Evolutionary conservation across 2,888 invertebrate genomes (phyloP), one percentile per base, ranked within the genome.

Genomic region (Amphipyra tragopoginis): DNA sequence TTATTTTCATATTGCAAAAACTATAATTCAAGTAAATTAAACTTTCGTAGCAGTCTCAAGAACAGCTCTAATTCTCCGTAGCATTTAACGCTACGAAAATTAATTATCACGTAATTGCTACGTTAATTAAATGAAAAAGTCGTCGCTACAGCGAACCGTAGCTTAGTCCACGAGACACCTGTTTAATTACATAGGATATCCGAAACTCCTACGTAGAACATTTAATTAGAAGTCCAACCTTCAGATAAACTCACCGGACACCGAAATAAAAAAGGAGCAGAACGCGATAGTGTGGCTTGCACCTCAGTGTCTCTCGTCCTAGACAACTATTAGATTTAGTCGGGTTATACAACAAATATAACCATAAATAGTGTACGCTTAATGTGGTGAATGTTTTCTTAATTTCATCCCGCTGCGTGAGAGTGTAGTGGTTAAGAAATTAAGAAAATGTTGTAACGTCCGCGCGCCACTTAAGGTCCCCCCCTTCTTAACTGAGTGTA

Each of bases 351-450:
- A 66, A 75, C 79, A 82, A 82, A 80, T 86, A 87, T 83, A 86
- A 83, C 85, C 81, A 86, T 85, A 87, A 86, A 88, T 84, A 86
- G 79, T 80, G 80, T 77, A 69, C 84, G 81, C 81, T 88, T 90
- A 90, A 92, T 89, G 90, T 85, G 89, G 86, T 80, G 90, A 93
- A 93, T 93, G 93, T 93, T 93, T 93, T 93, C 93, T 93, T 94
- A 94, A 94, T 94, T 93, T 91, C 89, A 88, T 90, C 93, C 92
- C 92, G 90, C 93, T 90, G 93, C 85, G 90, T 89, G 90, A 64
- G 85, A 86, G 88, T 87, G 88, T 87, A 85, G 88, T 84, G 89
- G 91, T 92, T 93, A 91, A 93, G 93, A 93, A 94, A 94, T 93
- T 94, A 94, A 93, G 93, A 93, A 92, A 92, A 92, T 88, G 89